These are phyloP conservation scores for Ophraella communa DNA, from an alignment of 2,888 invertebrate species.

Conservation along the genomic window DNA sequence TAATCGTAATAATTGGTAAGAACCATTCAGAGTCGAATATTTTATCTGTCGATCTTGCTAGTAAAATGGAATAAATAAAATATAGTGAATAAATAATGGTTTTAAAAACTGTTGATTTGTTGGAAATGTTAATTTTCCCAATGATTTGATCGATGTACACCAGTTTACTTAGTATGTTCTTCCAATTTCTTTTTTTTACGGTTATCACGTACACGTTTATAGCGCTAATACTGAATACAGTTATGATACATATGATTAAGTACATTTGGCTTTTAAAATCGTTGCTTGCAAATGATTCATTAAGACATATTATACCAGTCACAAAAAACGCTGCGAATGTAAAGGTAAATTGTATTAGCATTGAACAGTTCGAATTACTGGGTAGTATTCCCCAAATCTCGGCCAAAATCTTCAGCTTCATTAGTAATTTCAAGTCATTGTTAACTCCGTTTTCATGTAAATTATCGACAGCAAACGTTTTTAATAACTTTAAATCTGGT, in stretches of 20 bases:
- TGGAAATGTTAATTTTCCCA: background rate
- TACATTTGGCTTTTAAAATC: background rate
- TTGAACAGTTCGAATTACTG: background rate
- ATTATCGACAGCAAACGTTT: no score
- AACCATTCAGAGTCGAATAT: background rate
- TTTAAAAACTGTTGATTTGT: background rate
- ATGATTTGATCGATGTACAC: background rate
- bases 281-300: background rate
- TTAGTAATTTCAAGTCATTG: background rate
- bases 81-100: background rate
- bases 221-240: background rate
- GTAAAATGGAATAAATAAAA: background rate
- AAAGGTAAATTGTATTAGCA: background rate
- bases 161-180: background rate
- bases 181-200: background rate
- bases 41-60: background rate
- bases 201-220: background rate
- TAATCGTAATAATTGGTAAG: background rate
- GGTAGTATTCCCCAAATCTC: background rate
- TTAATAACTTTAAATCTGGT: no score
- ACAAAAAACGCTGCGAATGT: background rate
- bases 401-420: background rate
- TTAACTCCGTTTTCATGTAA: no score
- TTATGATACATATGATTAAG: background rate
- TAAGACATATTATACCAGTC: background rate